Evolutionary conservation across 1,140 invertebrate species (phyloP), one percentile per base, ranked within the genome.

Genomic region (Archivesica marissinica): DNA sequence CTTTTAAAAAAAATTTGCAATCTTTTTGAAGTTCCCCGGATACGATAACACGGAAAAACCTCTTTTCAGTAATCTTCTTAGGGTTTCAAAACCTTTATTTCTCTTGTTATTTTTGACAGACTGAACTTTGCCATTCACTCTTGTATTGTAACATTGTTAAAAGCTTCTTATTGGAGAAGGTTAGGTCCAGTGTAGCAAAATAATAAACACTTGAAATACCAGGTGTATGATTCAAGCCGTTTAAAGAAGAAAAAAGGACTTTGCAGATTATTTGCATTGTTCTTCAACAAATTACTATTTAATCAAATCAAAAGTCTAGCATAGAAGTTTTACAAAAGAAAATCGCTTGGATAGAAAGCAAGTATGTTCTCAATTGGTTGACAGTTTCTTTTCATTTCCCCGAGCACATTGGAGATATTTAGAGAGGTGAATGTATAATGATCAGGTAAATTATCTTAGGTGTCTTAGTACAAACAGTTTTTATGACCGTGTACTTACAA

Each of bases 241-340:
- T 72, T 72, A 23, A 30, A 13, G 9, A 11, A 4, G 28, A 50
- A 50, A 64, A 17, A 72, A 25, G 23, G 30, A 25, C 30, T 41
- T n/a, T n/a, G n/a, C n/a, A 23, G 28, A 28, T 35, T 66, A 70
- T 81, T 81, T 44, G 47, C 39, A 68, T 81, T 81, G 78, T 81
- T 70, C 76, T 78, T 78, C 17, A 68, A 81, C 44, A 81, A 81
- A 81, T 81, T 68, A 44, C 78, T 68, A 35, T 81, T 81, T 81
- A 81, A 81, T 81, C 78, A 81, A 81, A 81, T 81, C 23, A 81
- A 81, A 81, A 28, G 20, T 2, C 30, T 35, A 25, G 61, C 54
- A 47, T 52, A 28, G 15, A 47, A 81, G 15, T 64, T 23, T 30
- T 7, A 81, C 28, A 44, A 56, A 28, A 41, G 41, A 47, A 33